Conservation (phyloP, 2,888 invertebrate genomes). For the Drosophila rubida region DNA sequence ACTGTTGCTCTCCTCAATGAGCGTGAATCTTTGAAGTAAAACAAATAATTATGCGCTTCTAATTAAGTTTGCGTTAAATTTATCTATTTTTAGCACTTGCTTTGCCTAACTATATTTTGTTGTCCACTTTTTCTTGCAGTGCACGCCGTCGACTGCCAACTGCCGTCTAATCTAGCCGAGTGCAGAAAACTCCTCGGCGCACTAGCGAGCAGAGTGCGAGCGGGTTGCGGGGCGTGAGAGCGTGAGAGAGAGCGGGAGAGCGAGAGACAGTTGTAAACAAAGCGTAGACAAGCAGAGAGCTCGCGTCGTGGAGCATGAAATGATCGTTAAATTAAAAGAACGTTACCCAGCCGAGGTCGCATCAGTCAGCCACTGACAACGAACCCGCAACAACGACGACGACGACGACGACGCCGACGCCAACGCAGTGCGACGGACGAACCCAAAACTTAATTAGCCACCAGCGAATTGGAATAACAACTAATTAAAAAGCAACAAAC, state of each 20-base stretch:
- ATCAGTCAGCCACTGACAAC: slow-evolving; percentile 76
- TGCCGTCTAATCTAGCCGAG: slow-evolving; percentile 59
- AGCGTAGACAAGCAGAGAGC: slow-evolving; percentile 13
- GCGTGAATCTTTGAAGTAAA: no score
- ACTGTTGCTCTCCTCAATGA: no score
- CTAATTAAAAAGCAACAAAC: slow-evolving; percentile 68
- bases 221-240: background rate
- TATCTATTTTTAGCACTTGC: no score
- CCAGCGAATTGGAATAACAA: slow-evolving; percentile 68
- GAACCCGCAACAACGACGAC: slow-evolving; percentile 73
- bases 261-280: slow-evolving; percentile 27
- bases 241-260: slow-evolving; percentile 12
- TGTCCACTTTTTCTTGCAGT: slow-evolving; percentile 47
- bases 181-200: slow-evolving; percentile 29
- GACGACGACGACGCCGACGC: no score
- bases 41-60: no score
- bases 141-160: slow-evolving; percentile 17
- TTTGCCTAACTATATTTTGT: no score
- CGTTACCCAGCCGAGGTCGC: slow-evolving; percentile 63
- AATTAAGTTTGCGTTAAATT: no score
- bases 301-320: slow-evolving; percentile 51
- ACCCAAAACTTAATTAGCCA: slow-evolving; percentile 56
- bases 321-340: slow-evolving; percentile 76
- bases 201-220: slow-evolving; percentile 7
- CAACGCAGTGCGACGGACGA: slow-evolving; percentile 41